Base-by-base conservation (phyloP, 2,888 invertebrate genomes). In the Gandaritis pyraliata region DNA sequence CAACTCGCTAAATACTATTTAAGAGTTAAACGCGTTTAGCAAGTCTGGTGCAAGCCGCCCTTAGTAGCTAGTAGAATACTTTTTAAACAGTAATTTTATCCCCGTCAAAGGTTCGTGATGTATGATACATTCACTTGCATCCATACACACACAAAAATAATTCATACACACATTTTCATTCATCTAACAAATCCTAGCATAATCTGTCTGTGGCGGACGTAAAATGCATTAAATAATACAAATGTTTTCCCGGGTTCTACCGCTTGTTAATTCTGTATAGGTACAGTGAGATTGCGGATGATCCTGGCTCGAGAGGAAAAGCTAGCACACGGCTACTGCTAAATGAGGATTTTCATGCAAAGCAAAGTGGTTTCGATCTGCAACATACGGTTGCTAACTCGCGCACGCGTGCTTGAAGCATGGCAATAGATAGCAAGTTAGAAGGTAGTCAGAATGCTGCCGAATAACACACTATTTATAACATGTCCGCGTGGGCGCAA, bases 271-370 rank as follows among this genome's bases (percentile, higher is more conserved):
- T 62, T 58, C 46, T 58, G 58, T 52, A 55, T 57, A n/a, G n/a
- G n/a, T n/a, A 48, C 58, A 58, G 53, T 54, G 53, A 54, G 54
- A 62, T 62, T 62, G 62, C 8, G 58, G 62, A 46, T 58, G 53
- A 62, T 58, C 62, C 62, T 45, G 39, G 53, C 57, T 61, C 49
- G 49, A 51, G 59, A 23, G 61, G 65, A 53, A 66, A 58, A 36
- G 58, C 61, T 64, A 51, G 60, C 58, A 54, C 60, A 55, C 58
- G 58, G 61, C 63, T 50, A 58, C 62, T 62, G 58, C 51, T 69
- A 68, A 71, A 68, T 66, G 64, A 62, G 71, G 70, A 74, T 77
- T 76, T 76, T 72, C 69, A 68, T 73, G 73, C 71, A 72, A 77
- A 73, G 66, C 67, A 58, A 68, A 72, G 57, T 72, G 66, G 62